These are phyloP conservation scores for Thumatha senex DNA, from an alignment of 2,888 invertebrate genomes.

Conservation along the genomic window DNA sequence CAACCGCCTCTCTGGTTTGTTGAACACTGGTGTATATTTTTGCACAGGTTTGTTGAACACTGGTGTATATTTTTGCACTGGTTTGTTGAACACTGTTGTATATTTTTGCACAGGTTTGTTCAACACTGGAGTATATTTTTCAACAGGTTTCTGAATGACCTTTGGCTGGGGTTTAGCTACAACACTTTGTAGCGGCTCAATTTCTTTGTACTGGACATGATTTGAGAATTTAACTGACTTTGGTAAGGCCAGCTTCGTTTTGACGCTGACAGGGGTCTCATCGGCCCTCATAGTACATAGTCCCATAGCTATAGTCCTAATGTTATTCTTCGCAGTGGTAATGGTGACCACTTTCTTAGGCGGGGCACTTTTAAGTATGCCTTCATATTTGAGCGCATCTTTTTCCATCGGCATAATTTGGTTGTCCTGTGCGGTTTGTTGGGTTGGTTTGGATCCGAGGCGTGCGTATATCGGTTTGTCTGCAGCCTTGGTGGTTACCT, in stretches of 20 bases:
- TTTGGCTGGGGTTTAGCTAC: slow-evolving; percentile 1
- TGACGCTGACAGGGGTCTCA: slow-evolving; percentile 67
- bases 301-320: slow-evolving; percentile 61
- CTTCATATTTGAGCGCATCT: slow-evolving; percentile 75
- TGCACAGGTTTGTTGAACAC: slow-evolving; percentile 69
- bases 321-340: slow-evolving; percentile 57
- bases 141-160: slow-evolving; percentile 9
- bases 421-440: slow-evolving; percentile 15
- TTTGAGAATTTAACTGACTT: slow-evolving; percentile 76
- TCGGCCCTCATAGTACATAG: slow-evolving; percentile 74
- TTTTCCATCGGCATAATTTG: slow-evolving; percentile 55
- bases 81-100: slow-evolving; percentile 60
- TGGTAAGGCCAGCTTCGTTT: slow-evolving; percentile 63
- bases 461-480: slow-evolving; percentile 68
- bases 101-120: slow-evolving; percentile 21
- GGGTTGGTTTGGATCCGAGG: slow-evolving; percentile 58
- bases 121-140: slow-evolving; percentile 53
- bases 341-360: slow-evolving; percentile 61
- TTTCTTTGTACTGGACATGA: slow-evolving; percentile 73
- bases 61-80: slow-evolving; percentile 34
- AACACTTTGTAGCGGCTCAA: slow-evolving; percentile 45
- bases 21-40: slow-evolving; percentile 56
- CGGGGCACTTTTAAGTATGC: slow-evolving; percentile 62
- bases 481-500: slow-evolving; percentile 36
- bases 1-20: slow-evolving; percentile 72